Evolutionary conservation across 2,797 vertebrate species (phyloP).

Genomic region (Enteromius afrohamiltoni): DNA sequence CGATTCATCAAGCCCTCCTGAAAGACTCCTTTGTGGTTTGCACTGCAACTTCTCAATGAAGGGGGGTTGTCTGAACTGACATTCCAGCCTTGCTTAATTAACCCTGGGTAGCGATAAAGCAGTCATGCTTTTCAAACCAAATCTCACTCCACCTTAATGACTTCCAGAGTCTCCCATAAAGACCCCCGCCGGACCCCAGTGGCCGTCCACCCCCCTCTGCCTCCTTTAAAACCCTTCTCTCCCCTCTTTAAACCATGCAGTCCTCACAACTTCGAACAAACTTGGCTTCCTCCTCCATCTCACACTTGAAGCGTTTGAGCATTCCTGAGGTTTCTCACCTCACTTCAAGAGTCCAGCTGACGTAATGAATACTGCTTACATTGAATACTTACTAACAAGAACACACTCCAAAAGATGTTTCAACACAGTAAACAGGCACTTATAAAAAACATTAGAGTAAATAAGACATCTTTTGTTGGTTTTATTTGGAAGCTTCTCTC

Average conservation of each 20-base stretch:
- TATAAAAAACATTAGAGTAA: background rate
- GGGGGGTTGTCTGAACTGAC: conserved; percentile 35
- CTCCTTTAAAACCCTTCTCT: background rate
- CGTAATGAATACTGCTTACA: conserved; percentile 46
- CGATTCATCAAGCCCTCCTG: conserved; percentile 14
- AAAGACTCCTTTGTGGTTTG: conserved; percentile 27
- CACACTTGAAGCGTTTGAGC: conserved; percentile 51
- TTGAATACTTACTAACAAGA: conserved; percentile 7
- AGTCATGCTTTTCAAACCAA: conserved; percentile 56
- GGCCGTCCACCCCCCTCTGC: background rate
- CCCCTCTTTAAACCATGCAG: background rate
- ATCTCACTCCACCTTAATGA: conserved; percentile 56
- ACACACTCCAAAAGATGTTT: background rate
- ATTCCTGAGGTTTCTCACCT: conserved; percentile 77
- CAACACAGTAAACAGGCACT: background rate
- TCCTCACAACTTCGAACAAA: conserved; percentile 1
- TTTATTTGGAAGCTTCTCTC: conserved; percentile 1
- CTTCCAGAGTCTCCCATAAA: conserved; percentile 53
- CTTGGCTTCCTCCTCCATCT: background rate
- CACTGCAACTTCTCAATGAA: background rate
- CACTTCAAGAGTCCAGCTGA: conserved; percentile 51
- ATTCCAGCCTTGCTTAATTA: conserved; percentile 55
- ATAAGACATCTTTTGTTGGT: background rate
- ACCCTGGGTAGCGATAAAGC: conserved; percentile 51
- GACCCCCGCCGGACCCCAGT: conserved; percentile 11